Evolutionary conservation across 37 sponge, comb jelly and placozoan species (phyloP), one percentile per base, ranked within the genome.

Genomic region (Crambe crambe): DNA sequence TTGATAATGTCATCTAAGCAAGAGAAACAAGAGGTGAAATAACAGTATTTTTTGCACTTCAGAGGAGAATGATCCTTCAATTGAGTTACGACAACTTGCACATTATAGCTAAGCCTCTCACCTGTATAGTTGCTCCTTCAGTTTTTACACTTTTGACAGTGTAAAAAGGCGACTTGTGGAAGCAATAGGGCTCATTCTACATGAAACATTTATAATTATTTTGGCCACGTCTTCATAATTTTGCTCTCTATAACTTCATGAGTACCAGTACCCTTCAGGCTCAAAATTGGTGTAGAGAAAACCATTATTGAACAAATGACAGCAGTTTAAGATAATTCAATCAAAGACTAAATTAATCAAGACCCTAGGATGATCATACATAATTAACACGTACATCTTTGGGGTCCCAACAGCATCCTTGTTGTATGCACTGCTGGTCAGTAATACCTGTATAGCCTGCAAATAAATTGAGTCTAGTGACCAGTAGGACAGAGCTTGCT

Each of bases 381-480:
- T n/a, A n/a, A n/a, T n/a, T n/a, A n/a, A n/a, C n/a, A 58, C 81
- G 62, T 43, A 87, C 89, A 3, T 72, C 32, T 75, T 41, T 73
- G 8, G 86, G 73, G 15, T 54, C 21, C 94, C 94, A 93, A 75
- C 94, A 93, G 57, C 94, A 93, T 26, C 89, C 89, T 29, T 77
- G 75, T 36, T n/a, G 37, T 40, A 87, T 85, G 51, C 93, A 92
- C 56, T 84, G 65, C 3, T 75, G 4, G 67, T 85, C 80, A 27
- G 38, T 68, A 54, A 73, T 93, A 38, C 90, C 94, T 6, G 68
- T 47, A 10, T 66, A 2, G 9, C 75, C 75, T 74, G n/a, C n/a
- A n/a, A n/a, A 58, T 18, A 58, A 4, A 74, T 23, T 41, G n/a
- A 43, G 31, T 23, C 4, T 68, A 47, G n/a, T n/a, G n/a, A n/a